Percentiles rank a stretch among this genome's conserved stretches.
Conservation (phyloP, 2,113 vertebrate genomes). For the Microtus montanus region DNA sequence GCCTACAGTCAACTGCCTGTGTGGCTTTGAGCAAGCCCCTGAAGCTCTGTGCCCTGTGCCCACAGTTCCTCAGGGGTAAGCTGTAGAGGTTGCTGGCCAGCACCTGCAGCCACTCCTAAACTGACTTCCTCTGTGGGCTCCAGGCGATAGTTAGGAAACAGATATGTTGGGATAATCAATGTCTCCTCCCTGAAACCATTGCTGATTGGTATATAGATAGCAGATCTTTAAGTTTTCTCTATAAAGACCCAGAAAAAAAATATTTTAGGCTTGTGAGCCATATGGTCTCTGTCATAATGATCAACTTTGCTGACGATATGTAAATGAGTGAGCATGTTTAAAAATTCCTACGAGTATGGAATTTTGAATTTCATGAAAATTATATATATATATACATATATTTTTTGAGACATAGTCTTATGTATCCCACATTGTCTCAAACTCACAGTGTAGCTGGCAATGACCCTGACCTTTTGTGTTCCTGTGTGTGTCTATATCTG, state of each 20-base stretch:
- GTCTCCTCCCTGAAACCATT: not conserved
- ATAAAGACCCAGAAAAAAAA: not conserved
- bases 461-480: not conserved
- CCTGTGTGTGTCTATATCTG: not conserved
- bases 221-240: not conserved
- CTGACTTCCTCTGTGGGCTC: not conserved
- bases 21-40: no score
- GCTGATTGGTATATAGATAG: not conserved
- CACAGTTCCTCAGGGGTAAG: not conserved
- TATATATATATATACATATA: not conserved
- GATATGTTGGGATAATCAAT: not conserved
- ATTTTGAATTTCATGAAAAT: conserved; percentile 38
- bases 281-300: conserved; percentile 14
- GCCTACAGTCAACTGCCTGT: no score
- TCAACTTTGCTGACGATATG: not conserved
- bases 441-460: not conserved
- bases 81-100: not conserved
- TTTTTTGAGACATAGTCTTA: not conserved
- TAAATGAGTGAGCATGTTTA: not conserved
- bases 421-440: not conserved
- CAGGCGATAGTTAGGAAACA: not conserved
- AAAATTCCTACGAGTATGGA: not conserved
- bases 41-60: no score
- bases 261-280: not conserved
- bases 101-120: not conserved